Base-by-base conservation (phyloP, 2,888 invertebrate genomes). In the Ctena decussata region DNA sequence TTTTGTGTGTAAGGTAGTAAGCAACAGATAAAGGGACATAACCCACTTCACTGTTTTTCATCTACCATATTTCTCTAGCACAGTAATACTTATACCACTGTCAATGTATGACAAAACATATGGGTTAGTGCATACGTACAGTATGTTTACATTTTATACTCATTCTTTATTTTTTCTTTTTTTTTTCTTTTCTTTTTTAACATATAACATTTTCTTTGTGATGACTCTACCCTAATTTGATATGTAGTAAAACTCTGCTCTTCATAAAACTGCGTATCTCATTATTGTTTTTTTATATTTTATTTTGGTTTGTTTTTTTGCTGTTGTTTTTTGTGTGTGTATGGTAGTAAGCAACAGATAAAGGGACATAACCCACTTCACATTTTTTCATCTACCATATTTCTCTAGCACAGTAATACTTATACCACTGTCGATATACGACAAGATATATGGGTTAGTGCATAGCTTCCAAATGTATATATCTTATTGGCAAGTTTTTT, bases 61-160 rank as follows among this genome's bases (percentile, higher is more conserved):
- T 53, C 46, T 32, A 6, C 49, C 37, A 35, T 2, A n/a, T 74
- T 53, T 0, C 35, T 74, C 15, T 53, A 35, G 74, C 74, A 74
- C 74, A 53, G 32, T 35, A n/a, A 49, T 53, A 53, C 74, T 74
- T 46, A 49, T 44, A 60, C 30, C 76, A 60, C 57, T n/a, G 73
- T 32, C 65, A 18, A 77, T 46, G 65, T 53, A 37, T 21, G 65
- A 44, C 41, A 39, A 1, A 27, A 60, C 30, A 77, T 27, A 60
- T 77, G 60, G 65, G 44, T 65, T 24, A 65, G 44, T 77, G 65
- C 77, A 32, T 6, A n/a, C n/a, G n/a, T n/a, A n/a, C n/a, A n/a
- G n/a, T n/a, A n/a, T n/a, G n/a, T n/a, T n/a, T n/a, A n/a, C n/a
- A n/a, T n/a, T n/a, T n/a, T n/a, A n/a, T n/a, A n/a, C n/a, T n/a